Percentiles rank a stretch among this genome's conserved stretches.
These are phyloP conservation scores for Akabosia matsudoensis DNA, from an alignment of 1,140 invertebrate genomes.

Conservation along the genomic window DNA sequence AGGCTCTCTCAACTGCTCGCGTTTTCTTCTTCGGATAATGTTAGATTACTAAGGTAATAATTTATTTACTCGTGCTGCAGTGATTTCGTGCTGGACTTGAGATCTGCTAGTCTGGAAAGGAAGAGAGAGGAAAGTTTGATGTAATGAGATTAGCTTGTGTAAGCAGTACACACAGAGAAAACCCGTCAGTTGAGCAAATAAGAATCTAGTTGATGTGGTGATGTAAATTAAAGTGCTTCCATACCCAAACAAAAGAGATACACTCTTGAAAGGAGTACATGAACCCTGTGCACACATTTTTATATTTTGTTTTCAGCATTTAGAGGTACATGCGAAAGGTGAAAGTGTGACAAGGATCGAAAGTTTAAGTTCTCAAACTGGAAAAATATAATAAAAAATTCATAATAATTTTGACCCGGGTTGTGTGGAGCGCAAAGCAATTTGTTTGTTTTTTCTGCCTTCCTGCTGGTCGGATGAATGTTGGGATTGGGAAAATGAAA, in stretches of 20 bases:
- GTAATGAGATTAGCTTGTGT: conserved; percentile 7
- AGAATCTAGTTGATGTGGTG: neutral
- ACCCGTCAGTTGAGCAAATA: neutral
- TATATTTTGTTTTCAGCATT: neutral
- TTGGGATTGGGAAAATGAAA: too few relatives aligned
- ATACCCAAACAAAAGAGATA: neutral
- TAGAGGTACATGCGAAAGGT: too few relatives aligned
- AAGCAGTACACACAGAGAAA: neutral
- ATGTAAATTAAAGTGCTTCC: conserved; percentile 16
- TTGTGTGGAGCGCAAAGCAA: too few relatives aligned
- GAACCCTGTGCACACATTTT: neutral
- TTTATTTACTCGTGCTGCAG: neutral
- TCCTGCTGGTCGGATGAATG: too few relatives aligned
- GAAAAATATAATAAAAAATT: too few relatives aligned
- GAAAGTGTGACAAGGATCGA: too few relatives aligned
- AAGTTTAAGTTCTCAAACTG: too few relatives aligned
- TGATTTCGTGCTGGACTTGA: neutral
- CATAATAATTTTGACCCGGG: too few relatives aligned
- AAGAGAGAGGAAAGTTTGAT: neutral
- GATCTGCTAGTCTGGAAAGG: neutral
- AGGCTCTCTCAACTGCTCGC: neutral
- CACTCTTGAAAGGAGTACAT: neutral
- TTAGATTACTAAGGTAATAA: neutral
- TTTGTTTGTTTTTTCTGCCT: too few relatives aligned
- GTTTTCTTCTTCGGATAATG: neutral